A percentile compares a stretch with the other conserved stretches of the same genome.
phyloP scores from a whole-genome alignment of 2,797 vertebrate genomes.

The Malurus leucopterus region DNA sequence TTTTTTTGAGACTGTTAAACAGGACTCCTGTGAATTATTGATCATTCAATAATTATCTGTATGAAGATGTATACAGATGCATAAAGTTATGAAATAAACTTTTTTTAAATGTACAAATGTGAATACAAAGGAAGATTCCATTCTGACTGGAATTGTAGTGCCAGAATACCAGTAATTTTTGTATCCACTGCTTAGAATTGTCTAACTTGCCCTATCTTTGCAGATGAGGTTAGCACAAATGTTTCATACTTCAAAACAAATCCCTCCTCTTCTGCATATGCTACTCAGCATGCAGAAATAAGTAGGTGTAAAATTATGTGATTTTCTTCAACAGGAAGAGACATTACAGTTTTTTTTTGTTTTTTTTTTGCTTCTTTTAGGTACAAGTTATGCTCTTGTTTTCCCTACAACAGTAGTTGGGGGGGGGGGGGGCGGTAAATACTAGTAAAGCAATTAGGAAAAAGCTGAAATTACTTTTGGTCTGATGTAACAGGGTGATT shows the following conservation, averaged over 20 bases:
- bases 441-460: background rate
- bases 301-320: background rate
- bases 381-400: background rate
- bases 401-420: background rate
- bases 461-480: background rate
- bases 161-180: background rate
- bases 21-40: background rate
- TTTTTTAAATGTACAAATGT: background rate
- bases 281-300: conserved; percentile 27
- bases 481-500: background rate
- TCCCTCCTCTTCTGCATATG: background rate
- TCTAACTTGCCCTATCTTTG: background rate
- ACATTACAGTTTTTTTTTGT: background rate
- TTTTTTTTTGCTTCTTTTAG: background rate
- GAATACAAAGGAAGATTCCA: background rate
- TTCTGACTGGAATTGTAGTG: background rate
- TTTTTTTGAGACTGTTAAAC: background rate
- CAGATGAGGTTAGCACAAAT: background rate
- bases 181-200: background rate
- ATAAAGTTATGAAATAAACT: background rate
- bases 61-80: background rate
- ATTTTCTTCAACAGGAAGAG: conserved; percentile 17
- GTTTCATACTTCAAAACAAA: conserved; percentile 5
- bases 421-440: background rate
- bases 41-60: background rate